Conservation (phyloP, 2,113 vertebrate species). For the Melanotaenia duboulayi region DNA sequence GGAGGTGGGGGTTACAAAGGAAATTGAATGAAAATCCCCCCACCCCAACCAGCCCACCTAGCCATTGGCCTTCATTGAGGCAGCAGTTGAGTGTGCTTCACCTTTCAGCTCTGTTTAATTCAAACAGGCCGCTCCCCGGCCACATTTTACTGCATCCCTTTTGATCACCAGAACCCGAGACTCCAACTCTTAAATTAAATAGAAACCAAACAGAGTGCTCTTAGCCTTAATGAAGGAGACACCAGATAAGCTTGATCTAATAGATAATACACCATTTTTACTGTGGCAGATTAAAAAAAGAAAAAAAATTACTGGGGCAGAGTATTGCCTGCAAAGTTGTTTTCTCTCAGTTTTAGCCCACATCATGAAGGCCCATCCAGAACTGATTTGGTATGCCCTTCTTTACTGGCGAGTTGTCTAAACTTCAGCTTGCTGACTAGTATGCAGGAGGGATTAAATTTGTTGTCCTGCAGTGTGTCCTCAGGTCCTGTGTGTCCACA, state of each 20-base stretch:
- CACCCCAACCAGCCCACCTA: slow-evolving; percentile 46
- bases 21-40: slow-evolving; percentile 56
- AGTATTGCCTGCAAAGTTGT: slow-evolving; percentile 40
- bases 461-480: slow-evolving; percentile 46
- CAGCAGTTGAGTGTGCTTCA: slow-evolving; percentile 60
- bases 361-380: slow-evolving; percentile 28
- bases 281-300: too few relatives aligned
- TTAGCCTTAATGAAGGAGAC: slow-evolving; percentile 60
- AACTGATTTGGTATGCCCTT: slow-evolving; percentile 15
- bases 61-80: slow-evolving; percentile 51
- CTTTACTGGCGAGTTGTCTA: slow-evolving; percentile 49
- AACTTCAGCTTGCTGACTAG: slow-evolving; percentile 51
- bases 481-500: slow-evolving; percentile 43
- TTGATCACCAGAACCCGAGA: slow-evolving; percentile 60
- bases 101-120: slow-evolving; percentile 68
- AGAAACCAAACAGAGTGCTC: slow-evolving; percentile 45
- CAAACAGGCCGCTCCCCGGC: slow-evolving; percentile 42
- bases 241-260: slow-evolving; percentile 59
- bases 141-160: slow-evolving; percentile 55
- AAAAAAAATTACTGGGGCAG: slow-evolving; percentile 7
- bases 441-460: slow-evolving; percentile 55
- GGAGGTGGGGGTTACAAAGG: slow-evolving; percentile 17
- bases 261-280: slow-evolving; percentile 16
- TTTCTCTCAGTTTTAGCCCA: slow-evolving; percentile 51
- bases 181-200: slow-evolving; percentile 62